Percentiles rank a stretch among this genome's conserved stretches.
These are phyloP conservation scores for Zonitis immaculata DNA, from an alignment of 2,888 invertebrate genomes.

Conservation along the genomic window DNA sequence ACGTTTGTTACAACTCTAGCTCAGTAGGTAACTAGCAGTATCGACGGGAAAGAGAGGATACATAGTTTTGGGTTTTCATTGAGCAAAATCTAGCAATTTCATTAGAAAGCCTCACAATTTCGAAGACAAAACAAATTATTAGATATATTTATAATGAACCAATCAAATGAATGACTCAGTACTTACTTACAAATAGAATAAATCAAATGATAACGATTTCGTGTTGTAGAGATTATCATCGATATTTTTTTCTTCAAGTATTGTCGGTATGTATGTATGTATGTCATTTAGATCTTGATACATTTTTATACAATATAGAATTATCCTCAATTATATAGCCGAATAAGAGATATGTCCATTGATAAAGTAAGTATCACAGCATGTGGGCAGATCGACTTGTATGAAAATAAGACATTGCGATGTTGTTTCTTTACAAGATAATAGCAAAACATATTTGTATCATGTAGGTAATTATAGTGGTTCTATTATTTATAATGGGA, in stretches of 20 bases:
- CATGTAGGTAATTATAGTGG: background rate
- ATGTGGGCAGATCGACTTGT: constrained; percentile 34
- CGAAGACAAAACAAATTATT: too few relatives aligned
- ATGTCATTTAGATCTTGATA: background rate
- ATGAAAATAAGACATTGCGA: constrained; percentile 31
- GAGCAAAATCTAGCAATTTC: too few relatives aligned
- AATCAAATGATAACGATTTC: background rate
- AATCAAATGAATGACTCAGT: too few relatives aligned
- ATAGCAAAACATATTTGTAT: constrained; percentile 5
- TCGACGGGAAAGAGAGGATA: too few relatives aligned
- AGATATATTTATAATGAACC: too few relatives aligned
- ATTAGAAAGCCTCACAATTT: too few relatives aligned
- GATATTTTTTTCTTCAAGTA: background rate
- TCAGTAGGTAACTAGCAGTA: too few relatives aligned
- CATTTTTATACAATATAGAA: constrained; percentile 34
- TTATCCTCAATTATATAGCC: constrained; percentile 42
- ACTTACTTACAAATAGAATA: too few relatives aligned
- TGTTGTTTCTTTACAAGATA: too few relatives aligned
- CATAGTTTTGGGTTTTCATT: too few relatives aligned
- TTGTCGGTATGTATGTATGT: background rate
- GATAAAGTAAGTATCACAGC: constrained; percentile 34
- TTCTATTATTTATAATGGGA: too few relatives aligned
- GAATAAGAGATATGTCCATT: constrained; percentile 36
- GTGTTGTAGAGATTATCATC: background rate
- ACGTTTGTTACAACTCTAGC: too few relatives aligned